Conservation (phyloP, 1,140 invertebrate genomes). For the Microplitis mediator region DNA sequence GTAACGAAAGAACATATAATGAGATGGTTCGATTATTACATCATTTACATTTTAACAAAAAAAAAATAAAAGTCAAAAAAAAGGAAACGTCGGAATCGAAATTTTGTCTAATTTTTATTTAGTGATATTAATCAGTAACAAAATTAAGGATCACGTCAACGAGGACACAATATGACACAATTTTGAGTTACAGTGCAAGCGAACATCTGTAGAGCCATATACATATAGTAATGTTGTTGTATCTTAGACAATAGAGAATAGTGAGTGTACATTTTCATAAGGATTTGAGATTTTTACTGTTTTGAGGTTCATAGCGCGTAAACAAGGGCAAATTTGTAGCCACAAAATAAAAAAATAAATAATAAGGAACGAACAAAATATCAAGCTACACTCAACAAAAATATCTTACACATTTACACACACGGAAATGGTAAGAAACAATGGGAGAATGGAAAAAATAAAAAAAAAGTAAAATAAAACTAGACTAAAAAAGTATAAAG, state of each 20-base stretch:
- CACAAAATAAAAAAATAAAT: conserved; percentile 25
- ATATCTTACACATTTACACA: conserved; percentile 19
- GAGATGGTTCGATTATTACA: neutral
- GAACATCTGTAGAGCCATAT: conserved; percentile 65
- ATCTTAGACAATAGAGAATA: conserved; percentile 57
- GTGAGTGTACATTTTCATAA: conserved; percentile 54
- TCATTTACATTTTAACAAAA: neutral
- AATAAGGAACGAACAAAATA: conserved; percentile 2
- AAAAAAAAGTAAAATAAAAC: conserved; percentile 30
- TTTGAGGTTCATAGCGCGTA: conserved; percentile 29
- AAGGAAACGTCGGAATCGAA: conserved; percentile 27
- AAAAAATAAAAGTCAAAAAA: conserved; percentile 21
- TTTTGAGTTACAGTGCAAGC: conserved; percentile 64
- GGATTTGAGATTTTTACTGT: conserved; percentile 46
- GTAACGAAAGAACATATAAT: neutral
- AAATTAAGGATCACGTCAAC: conserved; percentile 22
- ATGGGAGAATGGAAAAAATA: conserved; percentile 40
- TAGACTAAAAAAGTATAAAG: conserved; percentile 19
- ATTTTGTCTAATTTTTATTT: conserved; percentile 24
- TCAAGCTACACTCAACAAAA: conserved; percentile 19
- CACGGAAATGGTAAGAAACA: conserved; percentile 22
- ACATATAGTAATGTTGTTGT: conserved; percentile 63
- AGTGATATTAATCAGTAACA: neutral
- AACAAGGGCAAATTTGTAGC: conserved; percentile 28
- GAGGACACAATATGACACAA: conserved; percentile 53